Base-by-base conservation (phyloP, 1,140 invertebrate genomes). In the Oncopeltus fasciatus region DNA sequence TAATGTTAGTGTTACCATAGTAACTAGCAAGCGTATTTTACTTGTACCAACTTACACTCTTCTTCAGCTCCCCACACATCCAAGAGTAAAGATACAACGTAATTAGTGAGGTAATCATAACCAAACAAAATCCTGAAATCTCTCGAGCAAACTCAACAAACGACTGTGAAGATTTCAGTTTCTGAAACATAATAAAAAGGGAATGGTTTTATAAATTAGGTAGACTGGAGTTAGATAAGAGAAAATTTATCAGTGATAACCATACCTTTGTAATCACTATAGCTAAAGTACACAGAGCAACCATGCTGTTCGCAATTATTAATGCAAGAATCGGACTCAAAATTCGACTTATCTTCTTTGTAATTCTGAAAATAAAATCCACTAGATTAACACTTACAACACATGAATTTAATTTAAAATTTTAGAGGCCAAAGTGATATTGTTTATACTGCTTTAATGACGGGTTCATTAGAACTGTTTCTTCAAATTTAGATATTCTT, bases 11-110 rank as follows among this genome's bases (percentile, higher is more conserved):
- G 14, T 14, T 38, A 8, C 31, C 5, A 38, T 8, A 38, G 31
- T 8, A 38, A 38, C 5, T 8, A 38, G 14, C 5, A 38, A 38
- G 14, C 14, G 31, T 38, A 8, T 38, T 38, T 38, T n/a, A n/a
- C 11, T 3, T 18, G 2, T 44, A 12, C 18, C 2, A 12, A 44
- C 47, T 49, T 20, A 49, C 47, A 21, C 47, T 49, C 3, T 21
- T 49, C 24, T 49, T 49, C n/a, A 49, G 47, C 21, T 49, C 47
- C 2, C 47, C 47, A 49, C 47, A 49, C 47, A 49, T 49, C 47
- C 47, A 49, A 9, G 47, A 49, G 18, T 49, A 49, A 2, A 49
- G 47, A 21, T 49, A 49, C 9, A 49, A 21, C 2, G 47, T 20
- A 20, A 49, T 49, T 21, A 49, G 12, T 11, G 47, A 49, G 1